Percentiles rank a stretch among this genome's conserved stretches.
Conservation (phyloP, 1,140 invertebrate genomes). For the Aricia agestis region DNA sequence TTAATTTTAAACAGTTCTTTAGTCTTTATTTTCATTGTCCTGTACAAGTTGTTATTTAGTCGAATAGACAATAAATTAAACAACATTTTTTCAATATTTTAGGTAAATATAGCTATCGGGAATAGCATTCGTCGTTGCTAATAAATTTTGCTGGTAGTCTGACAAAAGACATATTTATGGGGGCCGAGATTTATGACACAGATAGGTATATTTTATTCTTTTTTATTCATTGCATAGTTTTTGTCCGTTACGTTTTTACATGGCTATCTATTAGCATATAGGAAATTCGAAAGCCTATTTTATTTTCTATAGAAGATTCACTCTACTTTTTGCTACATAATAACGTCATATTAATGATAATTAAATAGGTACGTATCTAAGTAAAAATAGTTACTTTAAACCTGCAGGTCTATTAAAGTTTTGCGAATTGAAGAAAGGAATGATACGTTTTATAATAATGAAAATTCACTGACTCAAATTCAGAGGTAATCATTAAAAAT, state of each 20-base stretch:
- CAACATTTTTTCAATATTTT: constrained; percentile 5
- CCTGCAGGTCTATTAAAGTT: no score
- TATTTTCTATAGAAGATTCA: not conserved
- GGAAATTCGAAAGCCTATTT: not conserved
- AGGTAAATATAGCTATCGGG: constrained; percentile 8
- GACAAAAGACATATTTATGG: constrained; percentile 16
- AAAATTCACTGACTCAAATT: no score
- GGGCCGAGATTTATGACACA: constrained; percentile 10
- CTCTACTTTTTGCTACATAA: no score
- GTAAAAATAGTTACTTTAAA: no score
- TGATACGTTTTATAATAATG: no score
- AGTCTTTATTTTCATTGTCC: no score
- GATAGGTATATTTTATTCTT: constrained; percentile 14
- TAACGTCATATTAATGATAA: no score
- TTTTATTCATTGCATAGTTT: constrained; percentile 15
- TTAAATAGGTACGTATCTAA: no score
- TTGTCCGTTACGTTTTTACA: not conserved
- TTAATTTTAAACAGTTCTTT: no score
- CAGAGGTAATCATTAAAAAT: no score
- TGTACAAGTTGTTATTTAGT: not conserved
- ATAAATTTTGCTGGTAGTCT: constrained; percentile 12
- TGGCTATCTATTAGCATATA: not conserved
- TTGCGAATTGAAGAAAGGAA: no score
- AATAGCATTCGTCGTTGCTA: constrained; percentile 8
- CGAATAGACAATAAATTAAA: not conserved